Percentiles rank a stretch among this genome's conserved stretches.
Evolutionary conservation across 30 jellyfish, hydroid and myxozoan species (phyloP).

Genomic region (Chironex yamaguchii): DNA sequence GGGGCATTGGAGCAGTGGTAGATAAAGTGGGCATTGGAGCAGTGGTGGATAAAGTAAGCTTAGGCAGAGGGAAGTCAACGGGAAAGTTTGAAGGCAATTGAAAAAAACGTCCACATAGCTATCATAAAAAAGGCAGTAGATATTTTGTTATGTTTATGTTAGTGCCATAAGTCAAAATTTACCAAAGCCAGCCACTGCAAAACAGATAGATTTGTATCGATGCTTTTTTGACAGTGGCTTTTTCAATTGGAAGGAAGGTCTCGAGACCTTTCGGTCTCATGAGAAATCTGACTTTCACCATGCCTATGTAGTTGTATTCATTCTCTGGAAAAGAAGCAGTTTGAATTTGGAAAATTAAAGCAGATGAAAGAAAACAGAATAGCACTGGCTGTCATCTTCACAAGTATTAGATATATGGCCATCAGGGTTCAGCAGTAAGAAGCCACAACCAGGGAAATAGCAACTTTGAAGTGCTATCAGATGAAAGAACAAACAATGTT

Average conservation of each 20-base stretch:
- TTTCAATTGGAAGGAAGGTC: slow-evolving; percentile 29
- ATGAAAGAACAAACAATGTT: background rate
- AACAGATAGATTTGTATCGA: slow-evolving; percentile 31
- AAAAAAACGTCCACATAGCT: too few relatives aligned
- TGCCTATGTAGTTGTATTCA: slow-evolving; percentile 27
- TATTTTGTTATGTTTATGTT: background rate
- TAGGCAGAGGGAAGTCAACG: too few relatives aligned
- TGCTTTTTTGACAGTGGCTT: slow-evolving; percentile 40
- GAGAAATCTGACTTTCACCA: slow-evolving; percentile 48
- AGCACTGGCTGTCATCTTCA: slow-evolving; percentile 44
- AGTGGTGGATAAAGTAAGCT: too few relatives aligned
- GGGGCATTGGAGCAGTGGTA: background rate
- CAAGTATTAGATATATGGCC: slow-evolving; percentile 36
- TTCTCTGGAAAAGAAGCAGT: slow-evolving; percentile 21
- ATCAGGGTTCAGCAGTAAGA: slow-evolving; percentile 50
- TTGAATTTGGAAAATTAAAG: slow-evolving; percentile 34
- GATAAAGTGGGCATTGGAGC: too few relatives aligned
- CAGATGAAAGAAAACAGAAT: slow-evolving; percentile 37
- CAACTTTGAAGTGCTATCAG: background rate
- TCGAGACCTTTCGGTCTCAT: slow-evolving; percentile 28
- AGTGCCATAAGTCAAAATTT: slow-evolving; percentile 32
- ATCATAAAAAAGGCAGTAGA: too few relatives aligned
- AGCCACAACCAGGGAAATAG: slow-evolving; percentile 6
- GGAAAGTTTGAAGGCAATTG: too few relatives aligned
- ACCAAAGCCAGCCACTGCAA: slow-evolving; percentile 60